Base-by-base conservation (phyloP, 2,888 invertebrate genomes). In the Apodemia zela region DNA sequence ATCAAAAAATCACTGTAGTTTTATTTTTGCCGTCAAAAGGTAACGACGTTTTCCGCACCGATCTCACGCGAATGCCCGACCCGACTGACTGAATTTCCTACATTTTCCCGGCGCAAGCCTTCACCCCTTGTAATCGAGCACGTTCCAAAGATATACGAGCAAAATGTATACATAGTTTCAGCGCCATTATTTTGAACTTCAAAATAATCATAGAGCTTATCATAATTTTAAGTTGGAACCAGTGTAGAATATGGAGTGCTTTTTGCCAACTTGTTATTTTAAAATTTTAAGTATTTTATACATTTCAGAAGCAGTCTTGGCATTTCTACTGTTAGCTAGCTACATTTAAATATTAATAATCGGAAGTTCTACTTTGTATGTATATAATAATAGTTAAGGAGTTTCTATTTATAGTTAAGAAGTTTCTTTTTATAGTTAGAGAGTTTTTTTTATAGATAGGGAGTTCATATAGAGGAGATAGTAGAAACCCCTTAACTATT, bases 91-190 rank as follows among this genome's bases (percentile, higher is more conserved):
- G 87, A 85, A 74, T 84, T 84, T 84, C 80, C 85, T 77, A 84
- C 85, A 85, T 86, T 89, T 83, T 86, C 90, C 90, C 87, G 87
- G 91, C 89, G 89, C 89, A 87, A 87, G 88, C 85, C 86, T 88
- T 89, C 89, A 87, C 87, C 89, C 88, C 88, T 84, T 85, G 88
- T 85, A 87, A 88, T 87, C 84, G 89, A 89, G 87, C 88, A 87
- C 87, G 80, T 84, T 85, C 79, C 81, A 78, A 80, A 84, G 80
- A 85, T 82, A 78, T 81, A 81, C 72, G 73, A 75, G 76, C 71
- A 76, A 74, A 80, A 81, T 77, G 71, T 72, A 70, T 42, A 42
- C 42, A 42, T 79, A 70, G 65, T 62, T 63, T 54, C 38, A 38
- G 49, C 58, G 45, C 25, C 58, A 61, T 35, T 61, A 61, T 64